Base-by-base conservation (phyloP, 2,888 invertebrate genomes). In the Lasioglossum lativentre region DNA sequence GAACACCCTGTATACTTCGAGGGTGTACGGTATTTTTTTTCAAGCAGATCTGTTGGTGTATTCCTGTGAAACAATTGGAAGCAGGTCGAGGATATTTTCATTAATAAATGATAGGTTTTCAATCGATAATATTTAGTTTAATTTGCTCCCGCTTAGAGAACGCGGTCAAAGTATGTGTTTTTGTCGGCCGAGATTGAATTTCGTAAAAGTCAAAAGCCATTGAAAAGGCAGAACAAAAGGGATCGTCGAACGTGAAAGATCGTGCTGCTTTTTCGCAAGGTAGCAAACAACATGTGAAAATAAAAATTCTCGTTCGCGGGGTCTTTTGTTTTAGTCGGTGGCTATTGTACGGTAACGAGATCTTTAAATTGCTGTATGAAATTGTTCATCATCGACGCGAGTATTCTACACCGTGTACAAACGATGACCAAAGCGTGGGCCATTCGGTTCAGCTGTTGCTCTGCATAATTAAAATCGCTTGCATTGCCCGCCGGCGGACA, bases 401-500 rank as follows among this genome's bases (percentile, higher is more conserved):
- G 8, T 27, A 38, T 56, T 74, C 38, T 1, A 16, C 5, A 42
- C 16, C 42, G 38, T 40, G 40, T 63, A 79, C 70, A 52, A 70
- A 52, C 42, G 77, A 52, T 59, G 72, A 47, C 45, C 27, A 47
- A 23, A 30, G 23, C 52, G n/a, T 27, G 19, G 66, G 59, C 27
- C 42, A 74, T 74, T 74, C 47, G 78, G 40, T 47, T 74, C 80
- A 56, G n/a, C 74, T 14, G 73, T 45, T 74, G 27, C 52, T 68
- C n/a, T 70, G n/a, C 27, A 76, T 73, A 73, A 80, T 83, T 80
- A 76, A 83, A 80, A 83, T 73, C 34, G 66, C 34, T 16, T 6
- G 47, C 40, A 47, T 68, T 27, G 40, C 27, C 47, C 8, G 56
- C 19, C 47, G 30, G 4, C 23, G 19, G n/a, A 45, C 40, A 63